These are phyloP conservation scores for Cathartes aura DNA, from an alignment of 2,113 vertebrate genomes.

Conservation along the genomic window DNA sequence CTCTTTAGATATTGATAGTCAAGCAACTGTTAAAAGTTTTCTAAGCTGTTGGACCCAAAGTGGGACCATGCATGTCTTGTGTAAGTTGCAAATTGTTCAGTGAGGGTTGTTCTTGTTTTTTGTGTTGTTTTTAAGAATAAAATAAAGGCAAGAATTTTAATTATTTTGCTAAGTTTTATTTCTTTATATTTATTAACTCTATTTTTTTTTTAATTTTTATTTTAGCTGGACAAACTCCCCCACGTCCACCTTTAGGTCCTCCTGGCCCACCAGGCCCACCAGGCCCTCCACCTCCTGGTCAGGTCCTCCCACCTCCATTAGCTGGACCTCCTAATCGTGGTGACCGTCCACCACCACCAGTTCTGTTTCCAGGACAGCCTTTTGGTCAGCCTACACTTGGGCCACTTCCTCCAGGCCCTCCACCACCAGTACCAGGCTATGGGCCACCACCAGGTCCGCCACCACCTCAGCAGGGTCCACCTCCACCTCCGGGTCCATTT, in stretches of 20 bases:
- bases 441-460: constrained; percentile 92
- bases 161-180: neutral
- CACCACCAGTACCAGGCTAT: constrained; percentile 94
- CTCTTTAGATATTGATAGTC: neutral
- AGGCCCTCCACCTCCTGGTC: constrained; percentile 94
- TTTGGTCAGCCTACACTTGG: constrained; percentile 96
- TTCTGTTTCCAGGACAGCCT: constrained; percentile 95
- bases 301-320: constrained; percentile 92
- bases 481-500: constrained; percentile 93
- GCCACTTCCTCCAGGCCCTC: constrained; percentile 93
- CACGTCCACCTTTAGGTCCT: constrained; percentile 92
- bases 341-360: constrained; percentile 95
- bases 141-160: neutral
- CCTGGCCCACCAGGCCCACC: constrained; percentile 94
- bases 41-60: neutral
- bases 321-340: constrained; percentile 93
- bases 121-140: neutral
- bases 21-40: neutral
- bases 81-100: neutral
- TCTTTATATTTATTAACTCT: neutral
- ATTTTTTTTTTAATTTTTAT: neutral
- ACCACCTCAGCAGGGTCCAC: constrained; percentile 93
- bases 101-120: neutral
- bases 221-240: constrained; percentile 92
- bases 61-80: neutral